Percentiles rank a stretch among this genome's conserved stretches.
Conservation (phyloP, 2,888 invertebrate genomes). For the Melinopterus prodromus region DNA sequence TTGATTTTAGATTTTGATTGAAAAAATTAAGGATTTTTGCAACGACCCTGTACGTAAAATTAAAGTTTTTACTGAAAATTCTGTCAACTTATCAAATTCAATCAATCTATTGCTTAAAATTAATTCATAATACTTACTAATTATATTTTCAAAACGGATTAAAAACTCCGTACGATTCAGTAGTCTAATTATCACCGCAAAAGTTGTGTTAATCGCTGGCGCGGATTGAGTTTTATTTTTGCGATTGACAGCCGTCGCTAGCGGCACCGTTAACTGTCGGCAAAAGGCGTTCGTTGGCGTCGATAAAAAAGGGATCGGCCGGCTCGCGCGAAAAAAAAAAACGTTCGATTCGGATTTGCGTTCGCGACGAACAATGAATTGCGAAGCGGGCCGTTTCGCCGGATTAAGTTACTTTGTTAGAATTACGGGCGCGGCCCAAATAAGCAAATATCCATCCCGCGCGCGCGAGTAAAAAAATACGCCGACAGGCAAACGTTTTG, state of each 20-base stretch:
- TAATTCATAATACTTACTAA: too few species aligned
- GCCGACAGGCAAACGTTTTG: neutral
- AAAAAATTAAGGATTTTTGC: too few species aligned
- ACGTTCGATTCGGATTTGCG: neutral
- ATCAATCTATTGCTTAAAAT: too few species aligned
- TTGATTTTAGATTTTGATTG: too few species aligned
- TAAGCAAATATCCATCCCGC: neutral
- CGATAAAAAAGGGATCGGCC: neutral
- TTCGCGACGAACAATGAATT: neutral
- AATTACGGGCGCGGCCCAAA: neutral
- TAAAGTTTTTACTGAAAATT: too few species aligned
- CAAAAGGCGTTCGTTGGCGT: neutral
- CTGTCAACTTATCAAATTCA: too few species aligned
- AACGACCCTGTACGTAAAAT: too few species aligned
- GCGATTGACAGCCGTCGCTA: neutral
- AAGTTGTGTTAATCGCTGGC: neutral
- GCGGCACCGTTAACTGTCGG: neutral
- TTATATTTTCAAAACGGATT: too few species aligned
- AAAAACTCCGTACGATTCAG: too few species aligned
- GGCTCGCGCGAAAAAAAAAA: neutral
- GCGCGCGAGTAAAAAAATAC: neutral
- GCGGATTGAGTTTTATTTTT: neutral
- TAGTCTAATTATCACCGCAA: neutral
- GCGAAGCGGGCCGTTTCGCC: neutral
- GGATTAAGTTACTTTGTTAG: conserved; percentile 4